Base-by-base conservation (phyloP, 2,113 vertebrate species). In the Protomyctophum bolini region DNA sequence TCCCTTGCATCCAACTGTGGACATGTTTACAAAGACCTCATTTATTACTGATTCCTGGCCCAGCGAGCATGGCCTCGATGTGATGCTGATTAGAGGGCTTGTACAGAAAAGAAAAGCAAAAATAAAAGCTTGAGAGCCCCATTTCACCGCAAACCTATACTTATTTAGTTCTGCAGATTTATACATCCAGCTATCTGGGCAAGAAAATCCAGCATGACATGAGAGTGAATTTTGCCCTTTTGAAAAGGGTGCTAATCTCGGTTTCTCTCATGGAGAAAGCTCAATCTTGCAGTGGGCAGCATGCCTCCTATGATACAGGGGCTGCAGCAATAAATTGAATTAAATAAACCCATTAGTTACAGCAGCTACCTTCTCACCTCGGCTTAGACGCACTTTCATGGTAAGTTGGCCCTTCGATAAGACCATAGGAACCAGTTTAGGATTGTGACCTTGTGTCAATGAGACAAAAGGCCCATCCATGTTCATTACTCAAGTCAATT, bases 331-430 rank as follows among this genome's bases (percentile, higher is more conserved):
- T 92, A 91, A 90, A 91, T 92, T 88, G 85, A 93, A 93, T 93
- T 86, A 92, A 92, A 92, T 92, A 90, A 92, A 90, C 84, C 89
- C 83, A 91, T 93, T 92, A 91, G 91, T 90, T 79, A 92, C 91
- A 85, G 86, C 84, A 70, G 85, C 85, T 86, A 80, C 89, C 86
- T 89, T 81, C 87, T 91, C 90, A 91, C 90, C 89, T 90, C 86
- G 72, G 75, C 86, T 86, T 65, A 83, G 89, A 89, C 90, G 77
- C 70, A 79, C 86, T 92, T 91, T 93, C 91, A 92, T 88, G 88
- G 88, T 87, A 85, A 90, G 82, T 85, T 77, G 83, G 79, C 79
- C 79, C 79, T 84, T 91, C 81, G 79, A 87, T 86, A 78, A 89
- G 86, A 87, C 80, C 68, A 60, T 75, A 90, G 91, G 84, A 83